Evolutionary conservation across 2,888 invertebrate species (phyloP), one percentile per base, ranked within the genome.

Genomic region (Arenicola marina): DNA sequence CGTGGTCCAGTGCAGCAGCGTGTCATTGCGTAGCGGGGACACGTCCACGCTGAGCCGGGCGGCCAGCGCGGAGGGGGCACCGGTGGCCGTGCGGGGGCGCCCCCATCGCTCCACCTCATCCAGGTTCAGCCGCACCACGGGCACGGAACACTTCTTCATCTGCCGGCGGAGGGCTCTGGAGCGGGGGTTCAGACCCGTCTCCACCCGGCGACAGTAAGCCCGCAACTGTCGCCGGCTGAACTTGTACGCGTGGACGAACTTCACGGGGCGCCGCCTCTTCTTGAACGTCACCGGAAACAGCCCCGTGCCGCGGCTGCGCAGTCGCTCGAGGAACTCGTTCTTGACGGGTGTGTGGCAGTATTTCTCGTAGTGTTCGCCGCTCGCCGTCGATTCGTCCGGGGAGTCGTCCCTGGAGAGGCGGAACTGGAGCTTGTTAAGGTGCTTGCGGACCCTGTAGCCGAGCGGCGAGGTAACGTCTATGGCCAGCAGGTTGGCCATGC

Each of bases 381-480:
- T 21, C 7, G 18, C 7, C 38, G 11, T 11, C 11, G 11, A 38
- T 38, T 38, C 11, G 7, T 48, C 48, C 15, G 24, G 15, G 26
- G 11, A n/a, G 26, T 11, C 48, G 24, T 21, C 11, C 18, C 24
- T 7, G 26, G 18, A n/a, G n/a, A n/a, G n/a, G n/a, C n/a, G n/a
- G n/a, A n/a, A n/a, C n/a, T n/a, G n/a, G n/a, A n/a, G n/a, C n/a
- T n/a, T n/a, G 26, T 11, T 21, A 26, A 77, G 67, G 68, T 77
- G 73, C 31, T 75, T 74, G 48, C 71, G 70, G 31, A 79, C 71
- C 48, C 75, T 70, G 46, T 75, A 74, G 7, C 78, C 78, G 4
- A 79, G 71, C 18, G 71, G 62, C 2, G 78, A 79, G 4, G 74
- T 67, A n/a, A 79, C 57, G 21, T 76, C 76, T 33, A 79, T 76